Conservation (phyloP, 2,888 invertebrate species). For the Dichetophora obliterata region DNA sequence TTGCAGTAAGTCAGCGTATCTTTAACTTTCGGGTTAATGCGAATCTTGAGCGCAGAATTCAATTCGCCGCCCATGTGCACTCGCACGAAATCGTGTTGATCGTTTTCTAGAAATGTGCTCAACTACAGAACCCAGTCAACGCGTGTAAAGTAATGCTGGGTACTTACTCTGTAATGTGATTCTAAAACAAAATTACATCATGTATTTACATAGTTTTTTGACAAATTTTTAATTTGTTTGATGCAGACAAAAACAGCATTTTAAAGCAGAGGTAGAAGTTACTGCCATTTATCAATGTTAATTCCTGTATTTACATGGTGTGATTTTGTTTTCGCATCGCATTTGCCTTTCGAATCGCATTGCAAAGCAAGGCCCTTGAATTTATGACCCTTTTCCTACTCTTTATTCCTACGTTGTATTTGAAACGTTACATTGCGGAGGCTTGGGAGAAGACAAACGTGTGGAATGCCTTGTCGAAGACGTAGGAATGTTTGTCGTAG, state of each 20-base stretch:
- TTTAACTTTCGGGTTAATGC: conserved; percentile 23
- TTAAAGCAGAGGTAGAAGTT: no score
- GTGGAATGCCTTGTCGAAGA: background rate
- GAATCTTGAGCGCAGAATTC: conserved; percentile 33
- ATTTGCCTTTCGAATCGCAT: no score
- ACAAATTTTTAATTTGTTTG: no score
- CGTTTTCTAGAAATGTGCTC: conserved; percentile 18
- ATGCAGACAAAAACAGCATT: no score
- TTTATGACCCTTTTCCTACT: conserved; percentile 19
- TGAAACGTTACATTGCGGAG: conserved; percentile 24
- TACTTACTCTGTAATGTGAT: no score
- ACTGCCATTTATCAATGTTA: no score
- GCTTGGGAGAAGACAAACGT: conserved; percentile 9
- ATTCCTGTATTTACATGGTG: no score
- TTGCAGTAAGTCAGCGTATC: background rate
- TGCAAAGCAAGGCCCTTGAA: no score
- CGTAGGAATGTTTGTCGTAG: conserved; percentile 2
- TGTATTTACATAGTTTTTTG: no score
- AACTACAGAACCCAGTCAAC: conserved; percentile 32
- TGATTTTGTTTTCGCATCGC: no score
- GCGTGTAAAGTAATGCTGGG: conserved; percentile 38
- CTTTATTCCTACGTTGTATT: no score
- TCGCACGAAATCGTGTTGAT: conserved; percentile 27
- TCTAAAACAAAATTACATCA: no score
- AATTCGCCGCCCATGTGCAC: conserved; percentile 33